Conservation (phyloP, 2,797 vertebrate genomes). For the Muscicapa comitata region DNA sequence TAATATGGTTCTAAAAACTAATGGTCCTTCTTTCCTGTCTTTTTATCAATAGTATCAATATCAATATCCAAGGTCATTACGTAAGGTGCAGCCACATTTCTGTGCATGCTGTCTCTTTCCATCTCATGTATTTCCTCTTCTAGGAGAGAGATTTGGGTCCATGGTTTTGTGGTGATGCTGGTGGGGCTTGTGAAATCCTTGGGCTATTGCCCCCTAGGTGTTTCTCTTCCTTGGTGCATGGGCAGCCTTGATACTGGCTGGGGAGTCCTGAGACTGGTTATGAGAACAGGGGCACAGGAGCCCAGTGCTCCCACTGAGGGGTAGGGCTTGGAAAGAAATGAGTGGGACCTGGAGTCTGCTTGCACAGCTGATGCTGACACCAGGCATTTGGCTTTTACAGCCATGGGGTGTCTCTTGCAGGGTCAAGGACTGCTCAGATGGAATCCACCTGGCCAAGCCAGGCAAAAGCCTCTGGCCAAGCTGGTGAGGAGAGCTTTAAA, state of each 20-base stretch:
- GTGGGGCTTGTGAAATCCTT: not conserved
- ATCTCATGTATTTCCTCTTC: not conserved
- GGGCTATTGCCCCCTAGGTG: fast-evolving
- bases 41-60: not conserved
- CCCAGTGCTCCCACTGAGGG: not conserved
- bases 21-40: not conserved
- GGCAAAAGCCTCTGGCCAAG: not conserved
- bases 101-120: not conserved
- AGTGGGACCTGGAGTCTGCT: not conserved
- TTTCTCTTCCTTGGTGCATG: not conserved
- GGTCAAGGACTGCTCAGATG: not conserved
- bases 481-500: not conserved
- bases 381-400: not conserved
- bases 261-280: not conserved
- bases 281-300: not conserved
- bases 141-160: not conserved
- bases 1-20: not conserved
- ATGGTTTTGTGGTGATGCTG: not conserved
- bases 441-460: not conserved
- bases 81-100: not conserved
- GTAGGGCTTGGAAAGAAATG: not conserved
- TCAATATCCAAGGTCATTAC: not conserved
- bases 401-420: not conserved
- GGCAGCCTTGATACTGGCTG: not conserved
- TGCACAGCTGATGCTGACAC: not conserved